Evolutionary conservation across 2,113 vertebrate genomes (phyloP).

Genomic region (Nesoenas mayeri): DNA sequence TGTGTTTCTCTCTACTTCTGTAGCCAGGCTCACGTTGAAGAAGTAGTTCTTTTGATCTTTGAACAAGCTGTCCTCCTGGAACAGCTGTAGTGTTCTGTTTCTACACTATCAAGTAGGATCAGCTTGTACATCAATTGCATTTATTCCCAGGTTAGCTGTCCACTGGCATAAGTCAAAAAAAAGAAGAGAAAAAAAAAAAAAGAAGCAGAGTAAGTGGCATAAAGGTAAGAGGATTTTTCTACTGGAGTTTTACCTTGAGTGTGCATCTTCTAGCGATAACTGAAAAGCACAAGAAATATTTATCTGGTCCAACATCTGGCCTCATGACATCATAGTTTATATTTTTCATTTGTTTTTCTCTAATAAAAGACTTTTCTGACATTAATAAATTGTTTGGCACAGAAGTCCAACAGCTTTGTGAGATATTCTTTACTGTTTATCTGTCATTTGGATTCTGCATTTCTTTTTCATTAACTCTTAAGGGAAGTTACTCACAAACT

Average conservation of each 20-base stretch:
- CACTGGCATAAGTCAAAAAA: neutral
- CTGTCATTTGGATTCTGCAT: neutral
- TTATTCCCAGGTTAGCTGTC: constrained; percentile 1
- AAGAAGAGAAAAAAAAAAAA: neutral
- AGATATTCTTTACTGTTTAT: neutral
- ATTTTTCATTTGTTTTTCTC: neutral
- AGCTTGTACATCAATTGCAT: neutral
- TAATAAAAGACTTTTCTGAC: neutral
- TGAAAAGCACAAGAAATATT: neutral
- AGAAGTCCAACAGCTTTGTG: neutral
- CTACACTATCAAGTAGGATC: constrained; percentile 4
- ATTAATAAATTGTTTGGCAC: neutral
- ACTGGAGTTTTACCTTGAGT: neutral
- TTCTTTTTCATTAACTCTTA: neutral
- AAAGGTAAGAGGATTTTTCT: neutral
- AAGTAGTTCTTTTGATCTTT: neutral
- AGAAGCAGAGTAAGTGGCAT: neutral
- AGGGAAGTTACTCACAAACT: neutral
- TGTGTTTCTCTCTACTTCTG: neutral
- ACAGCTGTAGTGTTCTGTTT: neutral
- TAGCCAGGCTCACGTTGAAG: neutral
- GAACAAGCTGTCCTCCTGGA: neutral
- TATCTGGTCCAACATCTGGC: neutral
- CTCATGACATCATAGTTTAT: neutral
- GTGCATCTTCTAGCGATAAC: neutral